A percentile compares a stretch with the other conserved stretches of the same genome.
Evolutionary conservation across 1,140 invertebrate species (phyloP).

Genomic region (Atta cephalotes): DNA sequence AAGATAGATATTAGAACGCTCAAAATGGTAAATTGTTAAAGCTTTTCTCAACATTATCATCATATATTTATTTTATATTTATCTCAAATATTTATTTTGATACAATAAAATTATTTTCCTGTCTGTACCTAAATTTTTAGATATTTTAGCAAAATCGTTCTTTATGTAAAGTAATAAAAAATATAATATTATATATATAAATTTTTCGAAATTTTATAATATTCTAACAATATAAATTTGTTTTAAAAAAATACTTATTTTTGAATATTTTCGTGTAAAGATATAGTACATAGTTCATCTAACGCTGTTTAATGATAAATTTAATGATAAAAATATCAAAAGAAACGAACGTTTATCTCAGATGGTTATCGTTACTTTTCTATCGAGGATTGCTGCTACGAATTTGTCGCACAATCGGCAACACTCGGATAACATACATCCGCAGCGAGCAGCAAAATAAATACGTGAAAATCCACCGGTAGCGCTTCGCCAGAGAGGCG

Average conservation of each 20-base stretch:
- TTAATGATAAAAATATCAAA: conserved; percentile 10
- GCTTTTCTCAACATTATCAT: too few relatives aligned
- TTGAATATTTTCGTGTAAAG: not conserved
- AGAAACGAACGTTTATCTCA: not conserved
- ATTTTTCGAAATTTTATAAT: not conserved
- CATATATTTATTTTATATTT: too few relatives aligned
- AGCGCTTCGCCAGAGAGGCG: conserved; percentile 28
- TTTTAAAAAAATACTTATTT: not conserved
- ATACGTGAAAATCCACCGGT: conserved; percentile 45
- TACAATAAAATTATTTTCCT: too few relatives aligned
- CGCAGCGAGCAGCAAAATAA: conserved; percentile 34
- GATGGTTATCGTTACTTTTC: conserved; percentile 26
- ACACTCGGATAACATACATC: conserved; percentile 22
- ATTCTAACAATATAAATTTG: not conserved
- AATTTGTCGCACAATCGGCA: conserved; percentile 43
- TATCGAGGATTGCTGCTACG: not conserved
- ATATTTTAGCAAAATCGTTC: too few relatives aligned
- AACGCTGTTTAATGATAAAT: not conserved
- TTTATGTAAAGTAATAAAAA: too few relatives aligned
- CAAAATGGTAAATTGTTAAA: too few relatives aligned
- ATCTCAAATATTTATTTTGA: too few relatives aligned
- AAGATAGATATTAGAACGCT: too few relatives aligned
- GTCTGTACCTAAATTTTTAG: too few relatives aligned
- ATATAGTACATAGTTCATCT: not conserved
- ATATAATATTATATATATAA: not conserved